These are phyloP conservation scores for Stratiolaelaps scimitus DNA, from an alignment of 1,140 invertebrate genomes.

Conservation along the genomic window DNA sequence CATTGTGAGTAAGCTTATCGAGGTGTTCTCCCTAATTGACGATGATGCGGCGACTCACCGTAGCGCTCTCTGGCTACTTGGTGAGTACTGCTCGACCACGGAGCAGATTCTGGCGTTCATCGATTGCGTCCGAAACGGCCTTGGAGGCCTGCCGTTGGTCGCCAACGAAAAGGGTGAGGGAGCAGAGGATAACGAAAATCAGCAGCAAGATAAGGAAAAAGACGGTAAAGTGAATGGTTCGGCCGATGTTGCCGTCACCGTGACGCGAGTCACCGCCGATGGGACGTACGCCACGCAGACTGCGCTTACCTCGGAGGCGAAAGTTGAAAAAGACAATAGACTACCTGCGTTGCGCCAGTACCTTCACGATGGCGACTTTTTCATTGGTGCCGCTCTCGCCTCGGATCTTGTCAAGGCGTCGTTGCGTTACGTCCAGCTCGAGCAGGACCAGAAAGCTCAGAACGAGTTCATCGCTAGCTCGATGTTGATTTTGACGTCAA, in stretches of 20 bases:
- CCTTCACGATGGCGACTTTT: constrained; percentile 88
- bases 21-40: constrained; percentile 39
- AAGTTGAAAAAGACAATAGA: constrained; percentile 34
- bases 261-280: constrained; percentile 79
- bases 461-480: constrained; percentile 58
- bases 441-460: constrained; percentile 36
- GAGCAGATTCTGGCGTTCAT: constrained; percentile 68
- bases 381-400: constrained; percentile 78
- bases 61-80: constrained; percentile 92
- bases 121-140: constrained; percentile 55
- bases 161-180: constrained; percentile 62
- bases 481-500: constrained; percentile 74
- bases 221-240: constrained; percentile 36
- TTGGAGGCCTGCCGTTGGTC: constrained; percentile 78
- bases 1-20: constrained; percentile 52
- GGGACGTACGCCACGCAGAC: constrained; percentile 97
- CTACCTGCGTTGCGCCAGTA: constrained; percentile 70
- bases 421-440: constrained; percentile 52
- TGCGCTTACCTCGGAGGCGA: constrained; percentile 66
- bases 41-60: constrained; percentile 63
- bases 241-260: constrained; percentile 30
- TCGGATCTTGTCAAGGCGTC: constrained; percentile 83
- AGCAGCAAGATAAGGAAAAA: constrained; percentile 43
- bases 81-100: constrained; percentile 65
- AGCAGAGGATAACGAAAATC: constrained; percentile 40